A percentile compares a stretch with the other conserved stretches of the same genome.
These are phyloP conservation scores for Aspidiotus destructor DNA, from an alignment of 2,888 invertebrate species.

Conservation along the genomic window DNA sequence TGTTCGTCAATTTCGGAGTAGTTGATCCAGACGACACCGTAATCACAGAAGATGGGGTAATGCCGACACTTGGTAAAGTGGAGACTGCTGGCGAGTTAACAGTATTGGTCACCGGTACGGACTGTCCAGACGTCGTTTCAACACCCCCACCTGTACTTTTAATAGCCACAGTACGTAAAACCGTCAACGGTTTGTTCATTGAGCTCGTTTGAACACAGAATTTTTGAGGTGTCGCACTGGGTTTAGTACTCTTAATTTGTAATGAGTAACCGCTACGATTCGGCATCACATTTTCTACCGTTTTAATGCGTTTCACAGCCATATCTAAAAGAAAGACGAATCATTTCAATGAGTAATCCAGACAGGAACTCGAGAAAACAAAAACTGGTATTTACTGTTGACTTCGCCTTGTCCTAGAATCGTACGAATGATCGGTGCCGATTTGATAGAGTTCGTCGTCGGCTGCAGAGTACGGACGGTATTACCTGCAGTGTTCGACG, in stretches of 20 bases:
- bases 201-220: conserved; percentile 15
- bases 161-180: conserved; percentile 8
- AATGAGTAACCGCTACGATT: conserved; percentile 23
- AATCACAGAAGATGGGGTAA: conserved; percentile 6
- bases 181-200: not conserved
- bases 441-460: conserved; percentile 1
- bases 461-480: not conserved
- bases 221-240: conserved; percentile 15
- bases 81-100: not conserved
- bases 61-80: not conserved
- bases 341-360: not conserved
- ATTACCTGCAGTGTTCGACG: conserved; percentile 7
- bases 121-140: not conserved
- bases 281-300: conserved; percentile 6
- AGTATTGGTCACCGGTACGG: not conserved
- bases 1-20: conserved; percentile 14
- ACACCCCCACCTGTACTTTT: conserved; percentile 19
- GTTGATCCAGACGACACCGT: conserved; percentile 6
- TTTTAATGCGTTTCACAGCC: conserved; percentile 28
- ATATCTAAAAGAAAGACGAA: conserved; percentile 5
- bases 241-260: conserved; percentile 19
- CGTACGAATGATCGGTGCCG: conserved; percentile 18
- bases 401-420: conserved; percentile 22
- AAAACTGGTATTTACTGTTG: conserved; percentile 10
- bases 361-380: not conserved